Evolutionary conservation across 2,113 vertebrate species (phyloP).

Genomic region (Chunga burmeisteri): DNA sequence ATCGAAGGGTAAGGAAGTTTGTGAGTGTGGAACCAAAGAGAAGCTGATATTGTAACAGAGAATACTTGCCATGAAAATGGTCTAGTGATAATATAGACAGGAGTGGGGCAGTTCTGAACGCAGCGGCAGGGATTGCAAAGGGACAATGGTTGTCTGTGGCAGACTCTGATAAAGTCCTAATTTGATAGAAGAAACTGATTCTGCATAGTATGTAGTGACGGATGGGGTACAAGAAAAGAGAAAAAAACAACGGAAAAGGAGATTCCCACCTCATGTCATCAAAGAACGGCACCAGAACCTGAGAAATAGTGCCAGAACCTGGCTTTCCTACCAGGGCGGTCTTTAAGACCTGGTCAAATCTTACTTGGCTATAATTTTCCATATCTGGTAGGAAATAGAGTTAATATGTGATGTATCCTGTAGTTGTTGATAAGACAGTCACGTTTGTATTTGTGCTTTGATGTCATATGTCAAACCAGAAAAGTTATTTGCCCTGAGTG

Average conservation of each 20-base stretch:
- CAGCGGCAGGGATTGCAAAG: not conserved
- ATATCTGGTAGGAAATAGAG: not conserved
- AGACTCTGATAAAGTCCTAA: not conserved
- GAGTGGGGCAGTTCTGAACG: not conserved
- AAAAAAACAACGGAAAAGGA: not conserved
- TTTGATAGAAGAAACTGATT: not conserved
- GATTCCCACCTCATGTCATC: not conserved
- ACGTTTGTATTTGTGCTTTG: not conserved
- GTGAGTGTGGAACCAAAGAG: not conserved
- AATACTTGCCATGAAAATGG: not conserved
- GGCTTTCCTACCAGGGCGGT: not conserved
- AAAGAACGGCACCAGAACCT: not conserved
- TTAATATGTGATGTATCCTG: not conserved
- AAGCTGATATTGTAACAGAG: not conserved
- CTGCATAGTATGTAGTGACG: not conserved
- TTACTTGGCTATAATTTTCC: not conserved
- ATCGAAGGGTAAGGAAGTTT: not conserved
- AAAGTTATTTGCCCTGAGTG: not conserved
- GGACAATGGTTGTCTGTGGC: not conserved
- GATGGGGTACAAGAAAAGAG: not conserved
- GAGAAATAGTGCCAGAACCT: not conserved
- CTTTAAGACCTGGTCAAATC: not conserved
- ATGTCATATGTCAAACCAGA: not conserved
- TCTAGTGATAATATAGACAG: not conserved
- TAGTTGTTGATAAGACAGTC: not conserved